These are phyloP conservation scores for Nymphalis polychloros DNA, from an alignment of 2,888 invertebrate genomes.

Conservation along the genomic window DNA sequence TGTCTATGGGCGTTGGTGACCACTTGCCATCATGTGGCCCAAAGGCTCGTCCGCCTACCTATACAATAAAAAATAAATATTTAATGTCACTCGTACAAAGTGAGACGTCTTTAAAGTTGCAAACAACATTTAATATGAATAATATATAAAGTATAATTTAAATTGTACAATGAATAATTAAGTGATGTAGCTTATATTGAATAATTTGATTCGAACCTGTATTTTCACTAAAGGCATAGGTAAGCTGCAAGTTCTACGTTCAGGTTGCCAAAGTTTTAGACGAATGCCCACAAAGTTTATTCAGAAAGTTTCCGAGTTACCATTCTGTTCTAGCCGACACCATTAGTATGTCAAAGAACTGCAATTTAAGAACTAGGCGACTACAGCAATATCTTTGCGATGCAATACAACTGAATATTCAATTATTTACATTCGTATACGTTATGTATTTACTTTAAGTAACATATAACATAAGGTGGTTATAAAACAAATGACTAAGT, in stretches of 20 bases:
- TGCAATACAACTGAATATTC: constrained; percentile 19
- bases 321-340: constrained; percentile 51
- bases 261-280: constrained; percentile 70
- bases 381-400: constrained; percentile 20
- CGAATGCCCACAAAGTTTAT: constrained; percentile 68
- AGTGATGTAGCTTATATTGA: too few relatives aligned
- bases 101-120: too few relatives aligned
- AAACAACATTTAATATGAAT: too few relatives aligned
- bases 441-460: neutral
- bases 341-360: constrained; percentile 51
- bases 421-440: neutral
- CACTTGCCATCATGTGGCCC: too few relatives aligned
- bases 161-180: too few relatives aligned
- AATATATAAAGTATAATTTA: too few relatives aligned
- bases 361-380: constrained; percentile 49
- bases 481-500: too few relatives aligned
- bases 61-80: too few relatives aligned
- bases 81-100: too few relatives aligned
- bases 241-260: constrained; percentile 42
- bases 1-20: too few relatives aligned
- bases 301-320: constrained; percentile 61
- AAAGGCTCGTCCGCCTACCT: too few relatives aligned
- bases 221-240: constrained; percentile 4
- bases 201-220: constrained; percentile 5
- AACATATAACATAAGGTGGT: neutral